phyloP scores from a whole-genome alignment of 1,140 invertebrate species.

The Vanessa atalanta region DNA sequence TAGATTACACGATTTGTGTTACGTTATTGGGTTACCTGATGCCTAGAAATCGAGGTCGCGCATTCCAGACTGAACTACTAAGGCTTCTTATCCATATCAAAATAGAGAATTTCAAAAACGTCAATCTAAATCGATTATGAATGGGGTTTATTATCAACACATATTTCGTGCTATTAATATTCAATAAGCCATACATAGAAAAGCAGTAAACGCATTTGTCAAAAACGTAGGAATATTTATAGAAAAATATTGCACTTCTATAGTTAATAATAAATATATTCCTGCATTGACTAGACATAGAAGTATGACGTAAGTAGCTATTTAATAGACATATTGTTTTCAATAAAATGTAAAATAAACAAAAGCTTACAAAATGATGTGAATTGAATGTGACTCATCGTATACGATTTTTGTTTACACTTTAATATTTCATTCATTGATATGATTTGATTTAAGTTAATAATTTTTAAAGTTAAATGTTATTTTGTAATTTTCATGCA shows the following conservation, averaged over 20 bases:
- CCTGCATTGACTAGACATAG: constrained; percentile 18
- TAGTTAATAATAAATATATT: constrained; percentile 8
- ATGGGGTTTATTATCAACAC: background rate
- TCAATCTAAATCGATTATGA: background rate
- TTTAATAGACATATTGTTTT: background rate
- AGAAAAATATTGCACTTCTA: constrained; percentile 6
- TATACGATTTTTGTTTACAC: background rate
- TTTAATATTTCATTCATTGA: background rate
- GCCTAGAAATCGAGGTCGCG: constrained; percentile 20
- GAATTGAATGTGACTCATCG: constrained; percentile 1
- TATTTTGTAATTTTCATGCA: constrained; percentile 36
- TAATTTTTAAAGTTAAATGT: too few species aligned
- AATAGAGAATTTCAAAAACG: constrained; percentile 11
- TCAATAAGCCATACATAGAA: background rate
- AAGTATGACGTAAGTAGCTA: constrained; percentile 18
- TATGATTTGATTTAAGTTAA: too few species aligned
- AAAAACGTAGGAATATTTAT: background rate
- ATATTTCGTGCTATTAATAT: background rate
- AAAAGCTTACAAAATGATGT: background rate
- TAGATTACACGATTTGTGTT: constrained; percentile 19
- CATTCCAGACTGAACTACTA: background rate
- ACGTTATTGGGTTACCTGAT: constrained; percentile 22
- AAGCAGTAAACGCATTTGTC: background rate
- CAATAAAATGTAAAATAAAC: constrained; percentile 3
- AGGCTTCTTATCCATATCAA: constrained; percentile 19